Base-by-base conservation (phyloP, 1,140 invertebrate species). In the Drosophila tani region DNA sequence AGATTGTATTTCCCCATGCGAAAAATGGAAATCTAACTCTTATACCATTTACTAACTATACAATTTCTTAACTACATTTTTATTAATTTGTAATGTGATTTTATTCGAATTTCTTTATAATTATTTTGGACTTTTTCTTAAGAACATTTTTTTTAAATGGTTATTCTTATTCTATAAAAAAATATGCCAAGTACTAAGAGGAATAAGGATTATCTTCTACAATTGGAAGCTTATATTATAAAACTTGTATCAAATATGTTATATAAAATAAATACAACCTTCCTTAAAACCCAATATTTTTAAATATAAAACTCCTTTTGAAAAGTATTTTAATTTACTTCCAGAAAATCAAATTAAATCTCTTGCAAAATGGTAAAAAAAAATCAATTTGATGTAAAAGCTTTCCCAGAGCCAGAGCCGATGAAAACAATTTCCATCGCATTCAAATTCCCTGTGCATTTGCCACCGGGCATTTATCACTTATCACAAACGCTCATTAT, bases 401-500 rank as follows among this genome's bases (percentile, higher is more conserved):
- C 27, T 53, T 51, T 69, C 19, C 57, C 63, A 67, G 19, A 47
- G 6, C 27, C 35, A 14, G 21, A 29, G 3, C 7, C 27, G n/a
- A 43, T 29, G 45, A 43, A 73, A 59, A 73, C 67, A 43, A 73
- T 73, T 73, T 73, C 21, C 69, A 24, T 70, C 40, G 38, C 70
- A 71, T 66, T 41, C 43, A 67, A 62, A 68, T 69, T 62, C 51
- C 17, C 19, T 60, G 50, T 49, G 69, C 66, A 88, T 88, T 86
- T 79, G 50, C 85, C 64, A 90, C 67, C 53, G 85, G 81, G 81
- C 53, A 73, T 64, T 90, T 85, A 81, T 90, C 85, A 88, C 85
- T 88, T 88, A 82, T 87, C 81, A 84, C 83, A 78, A 91, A 81
- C 79, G 79, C 91, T 92, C 91, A 92, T 92, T 92, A 92, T 92